These are phyloP conservation scores for Galemys pyrenaicus DNA, from an alignment of 2,113 vertebrate species.

Conservation along the genomic window DNA sequence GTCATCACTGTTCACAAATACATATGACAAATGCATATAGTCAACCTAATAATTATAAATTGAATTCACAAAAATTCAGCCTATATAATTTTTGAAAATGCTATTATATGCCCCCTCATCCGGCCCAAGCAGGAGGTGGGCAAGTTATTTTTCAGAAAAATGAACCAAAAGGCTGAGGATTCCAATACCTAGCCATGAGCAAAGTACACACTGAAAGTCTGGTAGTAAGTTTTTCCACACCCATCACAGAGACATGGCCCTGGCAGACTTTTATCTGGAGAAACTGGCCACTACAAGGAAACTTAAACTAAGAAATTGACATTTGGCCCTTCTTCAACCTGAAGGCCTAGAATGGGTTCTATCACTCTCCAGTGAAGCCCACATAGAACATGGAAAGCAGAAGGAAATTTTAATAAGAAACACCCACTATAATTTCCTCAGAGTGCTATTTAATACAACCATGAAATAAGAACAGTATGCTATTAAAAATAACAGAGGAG, in stretches of 20 bases:
- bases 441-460: not conserved
- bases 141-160: not conserved
- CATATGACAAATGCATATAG: not conserved
- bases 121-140: not conserved
- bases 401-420: not conserved
- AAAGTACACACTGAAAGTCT: not conserved
- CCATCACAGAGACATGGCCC: not conserved
- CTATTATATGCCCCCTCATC: not conserved
- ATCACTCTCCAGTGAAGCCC: not conserved
- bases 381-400: not conserved
- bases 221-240: not conserved
- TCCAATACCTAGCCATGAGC: not conserved
- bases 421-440: not conserved
- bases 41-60: not conserved
- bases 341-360: not conserved
- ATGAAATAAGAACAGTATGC: slow-evolving; percentile 23
- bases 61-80: not conserved
- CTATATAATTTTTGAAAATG: not conserved
- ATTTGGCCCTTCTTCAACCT: not conserved
- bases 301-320: not conserved
- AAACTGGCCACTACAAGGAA: not conserved
- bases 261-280: not conserved
- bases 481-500: not conserved
- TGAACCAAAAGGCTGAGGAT: not conserved
- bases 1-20: not conserved